Conservation (phyloP, 2,888 invertebrate species). For the Xestia rhomboidea region DNA sequence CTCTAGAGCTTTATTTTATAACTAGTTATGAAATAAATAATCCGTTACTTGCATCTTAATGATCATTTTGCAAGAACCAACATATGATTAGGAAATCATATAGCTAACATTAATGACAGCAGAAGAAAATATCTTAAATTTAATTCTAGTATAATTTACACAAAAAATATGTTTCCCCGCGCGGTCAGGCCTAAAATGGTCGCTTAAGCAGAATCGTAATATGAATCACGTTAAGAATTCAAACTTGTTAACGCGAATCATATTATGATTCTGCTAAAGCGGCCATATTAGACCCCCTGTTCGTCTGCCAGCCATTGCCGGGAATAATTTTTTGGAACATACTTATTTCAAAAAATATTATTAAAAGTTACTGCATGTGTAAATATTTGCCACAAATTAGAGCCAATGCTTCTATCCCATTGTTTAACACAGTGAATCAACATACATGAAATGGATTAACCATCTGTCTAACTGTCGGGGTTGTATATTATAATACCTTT, state of each 20-base stretch:
- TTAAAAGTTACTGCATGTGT: no score
- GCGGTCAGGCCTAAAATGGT: no score
- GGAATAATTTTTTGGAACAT: background rate
- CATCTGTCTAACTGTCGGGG: no score
- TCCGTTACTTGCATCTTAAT: slow-evolving; percentile 12
- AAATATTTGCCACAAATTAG: background rate
- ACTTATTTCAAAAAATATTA: background rate
- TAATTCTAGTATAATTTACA: background rate
- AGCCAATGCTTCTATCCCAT: background rate
- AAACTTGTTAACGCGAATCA: no score
- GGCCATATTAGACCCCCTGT: no score
- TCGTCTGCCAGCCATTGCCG: background rate
- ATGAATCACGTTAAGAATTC: no score
- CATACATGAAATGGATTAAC: no score
- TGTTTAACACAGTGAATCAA: background rate
- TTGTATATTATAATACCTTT: background rate
- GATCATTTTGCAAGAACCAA: slow-evolving; percentile 10
- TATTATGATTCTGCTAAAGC: no score
- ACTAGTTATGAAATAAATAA: background rate
- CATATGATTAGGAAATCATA: background rate
- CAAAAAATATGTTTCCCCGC: background rate
- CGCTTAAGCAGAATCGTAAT: no score
- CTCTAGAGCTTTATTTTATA: background rate
- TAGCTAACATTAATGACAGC: slow-evolving; percentile 1
- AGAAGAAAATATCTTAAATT: slow-evolving; percentile 5